These are phyloP conservation scores for Tadarida brasiliensis DNA, from an alignment of 2,797 vertebrate species.

Conservation along the genomic window DNA sequence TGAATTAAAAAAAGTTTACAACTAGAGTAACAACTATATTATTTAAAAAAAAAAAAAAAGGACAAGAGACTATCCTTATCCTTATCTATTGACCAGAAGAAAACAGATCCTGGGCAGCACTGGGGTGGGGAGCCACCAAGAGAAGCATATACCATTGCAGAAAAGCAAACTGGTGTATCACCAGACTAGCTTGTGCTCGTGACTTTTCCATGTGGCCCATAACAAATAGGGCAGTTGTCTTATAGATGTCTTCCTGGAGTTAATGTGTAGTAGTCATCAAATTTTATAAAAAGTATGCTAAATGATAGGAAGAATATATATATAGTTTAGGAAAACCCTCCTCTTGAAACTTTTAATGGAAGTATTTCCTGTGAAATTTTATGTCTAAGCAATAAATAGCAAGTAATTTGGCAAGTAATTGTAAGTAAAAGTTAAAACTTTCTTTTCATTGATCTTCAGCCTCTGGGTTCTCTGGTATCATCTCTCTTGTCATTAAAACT, in stretches of 20 bases:
- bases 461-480: background rate
- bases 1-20: background rate
- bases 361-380: constrained; percentile 3
- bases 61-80: background rate
- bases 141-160: background rate
- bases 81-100: background rate
- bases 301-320: background rate
- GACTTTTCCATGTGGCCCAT: background rate
- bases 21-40: background rate
- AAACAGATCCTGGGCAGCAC: background rate
- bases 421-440: background rate
- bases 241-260: background rate
- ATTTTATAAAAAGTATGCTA: constrained; percentile 31
- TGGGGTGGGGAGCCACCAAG: background rate
- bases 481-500: background rate
- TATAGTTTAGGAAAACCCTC: constrained; percentile 16
- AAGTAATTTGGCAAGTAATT: background rate
- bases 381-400: background rate
- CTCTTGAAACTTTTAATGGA: constrained; percentile 27
- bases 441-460: background rate
- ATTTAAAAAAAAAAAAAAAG: background rate
- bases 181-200: background rate
- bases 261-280: constrained; percentile 40
- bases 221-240: background rate
- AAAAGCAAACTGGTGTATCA: background rate